These are phyloP conservation scores for Aepyceros melampus DNA, from an alignment of 2,113 vertebrate species.

Conservation along the genomic window DNA sequence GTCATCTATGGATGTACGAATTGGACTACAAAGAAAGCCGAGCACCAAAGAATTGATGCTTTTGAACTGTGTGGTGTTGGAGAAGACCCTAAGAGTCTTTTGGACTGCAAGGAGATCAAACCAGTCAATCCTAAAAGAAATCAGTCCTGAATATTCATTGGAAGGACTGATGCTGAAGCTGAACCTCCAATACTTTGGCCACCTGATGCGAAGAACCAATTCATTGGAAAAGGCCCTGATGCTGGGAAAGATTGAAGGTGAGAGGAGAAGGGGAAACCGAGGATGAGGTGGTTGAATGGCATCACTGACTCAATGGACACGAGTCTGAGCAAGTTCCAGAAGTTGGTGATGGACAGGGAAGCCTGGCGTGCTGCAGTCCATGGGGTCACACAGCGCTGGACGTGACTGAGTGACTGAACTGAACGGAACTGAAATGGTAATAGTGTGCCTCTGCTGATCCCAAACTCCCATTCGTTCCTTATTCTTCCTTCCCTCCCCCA, in stretches of 20 bases:
- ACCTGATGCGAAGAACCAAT: accelerated
- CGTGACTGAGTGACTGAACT: neutral
- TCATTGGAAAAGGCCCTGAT: neutral
- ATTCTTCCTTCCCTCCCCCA: neutral
- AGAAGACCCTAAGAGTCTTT: neutral
- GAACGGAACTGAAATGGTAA: neutral
- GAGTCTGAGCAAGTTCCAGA: neutral
- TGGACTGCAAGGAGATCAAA: neutral
- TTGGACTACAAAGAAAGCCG: neutral
- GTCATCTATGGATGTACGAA: accelerated
- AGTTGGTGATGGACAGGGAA: neutral
- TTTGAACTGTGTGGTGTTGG: neutral
- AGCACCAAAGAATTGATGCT: neutral
- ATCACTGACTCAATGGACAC: neutral
- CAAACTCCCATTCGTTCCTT: neutral
- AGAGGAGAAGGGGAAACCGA: neutral
- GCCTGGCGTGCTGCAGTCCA: neutral
- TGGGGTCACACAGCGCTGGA: neutral
- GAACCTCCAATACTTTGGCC: neutral
- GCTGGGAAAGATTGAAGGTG: neutral
- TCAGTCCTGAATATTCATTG: neutral
- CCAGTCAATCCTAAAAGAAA: neutral
- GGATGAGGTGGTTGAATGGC: neutral
- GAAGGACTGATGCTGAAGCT: neutral
- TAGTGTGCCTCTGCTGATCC: neutral